Base-by-base conservation (phyloP, 2,113 vertebrate species). In the Dromas ardeola region DNA sequence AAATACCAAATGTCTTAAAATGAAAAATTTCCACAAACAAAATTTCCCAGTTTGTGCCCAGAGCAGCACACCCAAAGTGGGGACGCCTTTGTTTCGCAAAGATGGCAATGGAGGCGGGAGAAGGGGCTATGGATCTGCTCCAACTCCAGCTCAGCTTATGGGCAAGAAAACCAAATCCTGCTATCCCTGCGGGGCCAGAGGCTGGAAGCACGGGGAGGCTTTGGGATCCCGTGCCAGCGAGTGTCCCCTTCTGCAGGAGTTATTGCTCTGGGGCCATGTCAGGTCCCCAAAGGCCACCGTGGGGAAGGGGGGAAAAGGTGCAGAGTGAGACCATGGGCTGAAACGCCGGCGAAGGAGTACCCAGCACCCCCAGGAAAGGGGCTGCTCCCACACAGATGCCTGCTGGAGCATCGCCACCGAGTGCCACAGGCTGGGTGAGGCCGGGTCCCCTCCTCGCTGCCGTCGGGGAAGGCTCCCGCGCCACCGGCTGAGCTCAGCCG, bases 321-420 rank as follows among this genome's bases (percentile, higher is more conserved):
- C 30, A 11, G 62, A 26, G 45, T 2, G 61, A 18, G 49, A 65
- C 45, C 11, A 1, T 40, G 74, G 70, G 61, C 70, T 81, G 86
- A 78, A 55, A 26, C 3, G 1, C 32, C 4, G 40, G 19, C 22
- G 74, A 91, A 77, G 55, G 55, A 50, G 61, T 32, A 27, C 25
- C 14, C 0, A 0, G 43, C 29, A 7, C 27, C 81, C 50, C 38
- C n/a, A 18, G 52, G 14, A 34, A 27, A 17, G 49, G 49, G 53
- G 19, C 58, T 13, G 22, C n/a, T 34, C 21, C 62, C 15, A 0
- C 1, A 0, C 0, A 0, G 50, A 2, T 10, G 38, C 3, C 14
- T 45, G 58, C 21, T 2, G 2, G 59, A 52, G 59, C 66, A 56
- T 2, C 9, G 27, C 20, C 70, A 47, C 65, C 86, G 5, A 62